A percentile compares a stretch with the other conserved stretches of the same genome.
Conservation (phyloP, 2,797 vertebrate species). For the Enteromius paludinosus region DNA sequence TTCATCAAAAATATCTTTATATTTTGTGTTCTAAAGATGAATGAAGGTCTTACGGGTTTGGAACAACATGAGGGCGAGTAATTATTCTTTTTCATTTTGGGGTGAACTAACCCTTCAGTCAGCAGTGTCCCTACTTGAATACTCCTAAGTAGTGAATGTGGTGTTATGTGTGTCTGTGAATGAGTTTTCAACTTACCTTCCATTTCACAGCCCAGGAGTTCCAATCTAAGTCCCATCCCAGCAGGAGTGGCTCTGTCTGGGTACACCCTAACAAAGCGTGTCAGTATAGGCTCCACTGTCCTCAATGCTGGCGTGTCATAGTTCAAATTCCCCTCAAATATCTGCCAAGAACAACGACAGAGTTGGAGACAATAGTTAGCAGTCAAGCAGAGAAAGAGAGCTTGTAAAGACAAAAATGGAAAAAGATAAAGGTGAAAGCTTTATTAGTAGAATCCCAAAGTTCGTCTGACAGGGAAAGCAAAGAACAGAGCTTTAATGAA, state of each 20-base stretch:
- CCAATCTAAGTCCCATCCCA: conserved; percentile 91
- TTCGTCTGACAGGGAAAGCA: conserved; percentile 4
- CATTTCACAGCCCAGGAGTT: conserved; percentile 93
- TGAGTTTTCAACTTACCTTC: conserved; percentile 80
- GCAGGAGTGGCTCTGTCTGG: conserved; percentile 90
- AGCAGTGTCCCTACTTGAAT: not conserved
- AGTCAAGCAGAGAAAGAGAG: conserved; percentile 17
- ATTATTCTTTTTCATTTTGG: not conserved
- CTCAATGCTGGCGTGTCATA: conserved; percentile 95
- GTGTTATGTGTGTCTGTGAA: conserved; percentile 14
- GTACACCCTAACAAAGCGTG: conserved; percentile 91
- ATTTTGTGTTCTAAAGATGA: too few relatives aligned
- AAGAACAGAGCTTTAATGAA: conserved; percentile 38
- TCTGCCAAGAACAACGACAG: conserved; percentile 70
- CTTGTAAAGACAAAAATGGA: conserved; percentile 14
- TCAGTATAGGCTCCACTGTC: conserved; percentile 86
- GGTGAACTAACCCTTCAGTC: not conserved
- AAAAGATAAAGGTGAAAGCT: conserved; percentile 15
- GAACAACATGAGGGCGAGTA: not conserved
- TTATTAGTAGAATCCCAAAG: conserved; percentile 17
- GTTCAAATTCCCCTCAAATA: conserved; percentile 97
- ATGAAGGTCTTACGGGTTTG: not conserved
- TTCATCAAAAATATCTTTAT: too few relatives aligned
- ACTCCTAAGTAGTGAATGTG: not conserved
- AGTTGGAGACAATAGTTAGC: conserved; percentile 22